These are phyloP conservation scores for Eptesicus fuscus DNA, from an alignment of 2,113 vertebrate species.

Conservation along the genomic window DNA sequence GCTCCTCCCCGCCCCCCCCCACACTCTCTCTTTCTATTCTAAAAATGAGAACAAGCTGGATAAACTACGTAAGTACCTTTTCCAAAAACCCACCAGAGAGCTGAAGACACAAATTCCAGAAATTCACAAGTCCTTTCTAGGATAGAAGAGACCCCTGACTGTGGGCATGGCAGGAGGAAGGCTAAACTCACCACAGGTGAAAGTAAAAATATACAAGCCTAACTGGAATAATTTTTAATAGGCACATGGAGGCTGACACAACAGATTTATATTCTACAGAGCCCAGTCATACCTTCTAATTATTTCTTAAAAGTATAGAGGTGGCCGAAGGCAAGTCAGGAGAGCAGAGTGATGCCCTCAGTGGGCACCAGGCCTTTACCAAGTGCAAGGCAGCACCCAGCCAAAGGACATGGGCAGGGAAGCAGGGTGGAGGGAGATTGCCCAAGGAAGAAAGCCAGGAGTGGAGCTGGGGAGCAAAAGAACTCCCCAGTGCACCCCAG, in stretches of 20 bases:
- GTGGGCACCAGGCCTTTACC: rapidly evolving
- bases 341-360: neutral
- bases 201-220: neutral
- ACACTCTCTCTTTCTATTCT: neutral
- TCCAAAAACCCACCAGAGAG: neutral
- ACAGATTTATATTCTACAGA: neutral
- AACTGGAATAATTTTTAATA: neutral
- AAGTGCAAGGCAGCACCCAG: neutral
- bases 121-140: neutral
- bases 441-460: neutral
- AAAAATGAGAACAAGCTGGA: neutral
- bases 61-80: neutral
- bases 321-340: neutral
- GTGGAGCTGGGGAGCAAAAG: neutral
- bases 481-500: neutral
- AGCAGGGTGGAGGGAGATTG: neutral
- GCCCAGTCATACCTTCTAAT: neutral
- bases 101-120: neutral
- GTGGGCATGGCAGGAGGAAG: neutral
- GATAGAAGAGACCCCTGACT: neutral
- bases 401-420: neutral
- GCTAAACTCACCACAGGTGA: neutral
- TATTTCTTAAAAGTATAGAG: neutral
- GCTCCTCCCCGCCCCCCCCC: neutral
- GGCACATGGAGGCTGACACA: neutral